Base-by-base conservation (phyloP, 2,888 invertebrate genomes). In the Neria commutata region DNA sequence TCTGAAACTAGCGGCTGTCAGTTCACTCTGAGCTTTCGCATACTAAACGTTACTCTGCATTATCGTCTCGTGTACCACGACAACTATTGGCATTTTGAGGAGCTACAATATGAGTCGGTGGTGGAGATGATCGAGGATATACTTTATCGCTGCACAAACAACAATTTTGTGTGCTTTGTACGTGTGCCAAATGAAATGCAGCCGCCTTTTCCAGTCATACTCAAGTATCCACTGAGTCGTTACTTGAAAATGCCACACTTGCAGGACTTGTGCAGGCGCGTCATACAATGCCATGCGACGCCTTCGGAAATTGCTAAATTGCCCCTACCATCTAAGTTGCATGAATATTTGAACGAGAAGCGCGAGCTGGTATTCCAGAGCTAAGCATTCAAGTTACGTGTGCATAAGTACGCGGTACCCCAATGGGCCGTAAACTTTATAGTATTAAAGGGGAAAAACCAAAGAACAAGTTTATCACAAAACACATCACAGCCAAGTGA, bases 121-220 rank as follows among this genome's bases (percentile, higher is more conserved):
- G 87, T 88, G 6, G 89, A 89, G 69, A 84, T 92, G 68, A 89
- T 92, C 60, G 86, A 89, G 64, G 87, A 89, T 70, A 89, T 90
- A n/a, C 86, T 91, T 83, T 84, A 84, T 67, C 86, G 86, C 65
- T 91, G 91, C 53, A 86, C 88, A 67, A 86, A 87, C 48, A 87
- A 88, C 42, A 75, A 77, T 60, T 87, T 90, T 50, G 88, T 89
- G 72, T 91, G 90, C 78, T 91, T 89, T 74, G 89, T 90, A 1
- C 84, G 87, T 67, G 87, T 88, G 23, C 83, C 86, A 57, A 86
- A 86, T 63, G 88, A 88, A 40, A 85, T 88, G 67, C 85, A 87
- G 65, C 89, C 89, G 11, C 87, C 88, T 58, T 89, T 88, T 80
- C 90, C 91, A 5, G 91, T 92, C 23, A 84, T 90, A 60, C 81